phyloP scores from a whole-genome alignment of 2,888 invertebrate species.

The Cancer borealis region DNA sequence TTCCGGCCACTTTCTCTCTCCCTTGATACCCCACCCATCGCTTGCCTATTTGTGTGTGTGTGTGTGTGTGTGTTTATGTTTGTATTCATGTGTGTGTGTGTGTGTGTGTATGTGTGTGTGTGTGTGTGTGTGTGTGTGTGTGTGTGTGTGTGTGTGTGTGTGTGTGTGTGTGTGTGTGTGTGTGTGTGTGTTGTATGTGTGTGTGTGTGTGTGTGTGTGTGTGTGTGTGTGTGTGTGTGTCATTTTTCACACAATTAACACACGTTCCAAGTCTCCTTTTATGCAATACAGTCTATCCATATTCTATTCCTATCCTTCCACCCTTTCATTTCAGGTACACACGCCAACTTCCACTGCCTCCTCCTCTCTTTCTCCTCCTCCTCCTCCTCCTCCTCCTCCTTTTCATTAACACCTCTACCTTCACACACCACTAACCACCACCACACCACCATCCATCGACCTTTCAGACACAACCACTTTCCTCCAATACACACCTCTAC shows the following conservation, averaged over 20 bases:
- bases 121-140: constrained; percentile 8
- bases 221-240: neutral
- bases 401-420: constrained; percentile 11
- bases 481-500: neutral
- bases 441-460: neutral
- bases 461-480: neutral
- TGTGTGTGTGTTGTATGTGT: neutral
- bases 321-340: neutral
- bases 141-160: neutral
- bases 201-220: constrained; percentile 22
- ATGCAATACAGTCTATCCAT: neutral
- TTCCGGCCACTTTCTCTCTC: constrained; percentile 12
- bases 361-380: neutral
- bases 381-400: neutral
- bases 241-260: neutral
- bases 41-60: neutral
- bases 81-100: neutral
- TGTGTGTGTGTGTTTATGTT: neutral
- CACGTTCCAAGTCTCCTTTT: neutral
- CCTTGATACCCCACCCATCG: constrained; percentile 1
- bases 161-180: neutral
- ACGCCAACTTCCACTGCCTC: neutral
- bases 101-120: constrained; percentile 10
- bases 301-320: neutral
- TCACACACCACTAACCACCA: neutral